Evolutionary conservation across 1,140 invertebrate species (phyloP).

Genomic region (Campodea augens): DNA sequence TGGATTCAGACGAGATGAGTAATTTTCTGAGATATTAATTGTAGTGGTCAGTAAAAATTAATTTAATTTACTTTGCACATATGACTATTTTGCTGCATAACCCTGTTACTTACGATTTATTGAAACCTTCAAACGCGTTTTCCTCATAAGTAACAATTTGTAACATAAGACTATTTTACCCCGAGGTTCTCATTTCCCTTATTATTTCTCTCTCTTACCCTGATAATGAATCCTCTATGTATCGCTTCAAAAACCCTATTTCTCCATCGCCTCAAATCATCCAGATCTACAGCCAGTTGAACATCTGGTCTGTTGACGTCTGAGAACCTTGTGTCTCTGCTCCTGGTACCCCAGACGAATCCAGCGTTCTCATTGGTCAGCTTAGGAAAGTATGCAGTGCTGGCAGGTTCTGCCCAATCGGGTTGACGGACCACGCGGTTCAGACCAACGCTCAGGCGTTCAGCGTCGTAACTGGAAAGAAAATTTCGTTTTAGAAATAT

Average conservation of each 20-base stretch:
- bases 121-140: too few relatives aligned
- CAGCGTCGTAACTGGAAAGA: slow-evolving; percentile 13
- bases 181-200: too few relatives aligned
- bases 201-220: too few relatives aligned
- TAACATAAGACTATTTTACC: too few relatives aligned
- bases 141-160: too few relatives aligned
- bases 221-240: slow-evolving; percentile 18
- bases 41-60: too few relatives aligned
- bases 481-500: neutral
- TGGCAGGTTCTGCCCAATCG: slow-evolving; percentile 16
- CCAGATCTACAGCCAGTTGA: slow-evolving; percentile 28
- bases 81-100: too few relatives aligned
- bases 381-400: slow-evolving; percentile 16
- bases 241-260: slow-evolving; percentile 24
- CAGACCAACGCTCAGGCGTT: slow-evolving; percentile 17
- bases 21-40: too few relatives aligned
- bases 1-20: too few relatives aligned
- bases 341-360: slow-evolving; percentile 10
- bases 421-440: slow-evolving; percentile 15
- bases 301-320: neutral
- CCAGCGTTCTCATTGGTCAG: slow-evolving; percentile 12
- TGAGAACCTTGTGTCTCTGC: neutral
- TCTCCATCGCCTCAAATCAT: slow-evolving; percentile 27
- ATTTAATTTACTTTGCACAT: too few relatives aligned
- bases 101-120: too few relatives aligned